Percentiles rank a stretch among this genome's conserved stretches.
phyloP scores from a whole-genome alignment of 2,797 vertebrate species.

The Amniataba percoides region DNA sequence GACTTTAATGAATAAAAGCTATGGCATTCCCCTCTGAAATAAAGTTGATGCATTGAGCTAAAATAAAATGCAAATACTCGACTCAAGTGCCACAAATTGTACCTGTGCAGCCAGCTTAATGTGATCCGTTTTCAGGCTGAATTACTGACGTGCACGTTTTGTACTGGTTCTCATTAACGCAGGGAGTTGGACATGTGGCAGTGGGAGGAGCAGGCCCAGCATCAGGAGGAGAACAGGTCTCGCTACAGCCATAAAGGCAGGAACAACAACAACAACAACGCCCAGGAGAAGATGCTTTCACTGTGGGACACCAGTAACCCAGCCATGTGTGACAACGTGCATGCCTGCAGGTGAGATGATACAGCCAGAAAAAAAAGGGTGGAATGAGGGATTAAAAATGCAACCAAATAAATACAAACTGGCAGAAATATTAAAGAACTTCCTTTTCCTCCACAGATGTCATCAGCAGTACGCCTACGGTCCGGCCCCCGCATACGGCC shows the following conservation, averaged over 20 bases:
- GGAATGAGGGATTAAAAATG: too few species aligned
- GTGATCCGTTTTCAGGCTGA: slow-evolving; percentile 14
- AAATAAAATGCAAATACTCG: background rate
- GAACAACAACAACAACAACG: slow-evolving; percentile 88
- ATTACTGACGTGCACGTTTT: background rate
- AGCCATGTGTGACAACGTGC: slow-evolving; percentile 76
- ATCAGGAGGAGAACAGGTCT: slow-evolving; percentile 80
- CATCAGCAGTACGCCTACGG: slow-evolving; percentile 54
- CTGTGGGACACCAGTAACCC: slow-evolving; percentile 50
- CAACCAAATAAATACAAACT: background rate
- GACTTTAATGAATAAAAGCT: background rate
- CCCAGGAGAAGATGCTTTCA: slow-evolving; percentile 56
- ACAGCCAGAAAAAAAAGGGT: background rate
- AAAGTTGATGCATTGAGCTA: background rate
- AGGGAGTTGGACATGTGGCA: slow-evolving; percentile 87
- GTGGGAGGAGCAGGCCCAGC: slow-evolving; percentile 83
- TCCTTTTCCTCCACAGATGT: slow-evolving; percentile 69
- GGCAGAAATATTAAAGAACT: background rate
- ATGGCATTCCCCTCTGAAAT: background rate
- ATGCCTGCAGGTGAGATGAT: slow-evolving; percentile 83
- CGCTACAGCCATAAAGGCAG: slow-evolving; percentile 85
- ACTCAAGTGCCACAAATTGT: background rate
- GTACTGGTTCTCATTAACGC: slow-evolving; percentile 28
- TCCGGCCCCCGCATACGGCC: slow-evolving; percentile 24
- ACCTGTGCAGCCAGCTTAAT: background rate